These are phyloP conservation scores for Epiblema foenella DNA, from an alignment of 2,888 invertebrate species.

Conservation along the genomic window DNA sequence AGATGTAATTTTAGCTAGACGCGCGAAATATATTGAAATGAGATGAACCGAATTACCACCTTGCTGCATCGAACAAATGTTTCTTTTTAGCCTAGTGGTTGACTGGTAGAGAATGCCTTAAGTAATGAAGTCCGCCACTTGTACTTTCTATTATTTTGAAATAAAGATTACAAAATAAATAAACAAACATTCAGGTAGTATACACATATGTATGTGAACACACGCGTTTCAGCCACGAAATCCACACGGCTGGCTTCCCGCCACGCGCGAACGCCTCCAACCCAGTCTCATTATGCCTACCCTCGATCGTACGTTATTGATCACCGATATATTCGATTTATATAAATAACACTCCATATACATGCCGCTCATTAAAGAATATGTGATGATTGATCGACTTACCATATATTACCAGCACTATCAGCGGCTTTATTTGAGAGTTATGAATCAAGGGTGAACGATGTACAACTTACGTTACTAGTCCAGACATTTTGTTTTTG, in stretches of 20 bases:
- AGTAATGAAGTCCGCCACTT: too few relatives aligned
- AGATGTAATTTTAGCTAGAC: too few relatives aligned
- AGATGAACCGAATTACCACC: too few relatives aligned
- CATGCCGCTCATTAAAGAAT: slow-evolving; percentile 37
- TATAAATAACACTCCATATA: slow-evolving; percentile 36
- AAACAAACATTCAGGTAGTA: too few relatives aligned
- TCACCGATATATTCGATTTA: slow-evolving; percentile 54
- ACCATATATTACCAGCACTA: not conserved
- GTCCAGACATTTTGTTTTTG: too few relatives aligned
- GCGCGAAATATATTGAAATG: too few relatives aligned
- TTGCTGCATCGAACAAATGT: too few relatives aligned
- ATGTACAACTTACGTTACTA: not conserved
- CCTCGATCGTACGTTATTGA: slow-evolving; percentile 67
- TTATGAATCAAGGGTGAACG: not conserved
- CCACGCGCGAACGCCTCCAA: slow-evolving; percentile 76
- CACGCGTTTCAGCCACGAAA: slow-evolving; percentile 64
- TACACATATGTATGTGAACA: slow-evolving; percentile 46
- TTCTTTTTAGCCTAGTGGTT: too few relatives aligned
- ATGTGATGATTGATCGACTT: slow-evolving; percentile 36
- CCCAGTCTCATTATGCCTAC: slow-evolving; percentile 73
- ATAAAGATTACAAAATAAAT: too few relatives aligned
- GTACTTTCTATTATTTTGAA: too few relatives aligned
- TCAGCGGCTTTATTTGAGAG: slow-evolving; percentile 1
- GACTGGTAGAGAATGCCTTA: too few relatives aligned
- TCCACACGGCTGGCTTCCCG: slow-evolving; percentile 73